A percentile compares a stretch with the other conserved stretches of the same genome.
These are phyloP conservation scores for Tachysurus fulvidraco DNA, from an alignment of 2,113 vertebrate species.

Conservation along the genomic window DNA sequence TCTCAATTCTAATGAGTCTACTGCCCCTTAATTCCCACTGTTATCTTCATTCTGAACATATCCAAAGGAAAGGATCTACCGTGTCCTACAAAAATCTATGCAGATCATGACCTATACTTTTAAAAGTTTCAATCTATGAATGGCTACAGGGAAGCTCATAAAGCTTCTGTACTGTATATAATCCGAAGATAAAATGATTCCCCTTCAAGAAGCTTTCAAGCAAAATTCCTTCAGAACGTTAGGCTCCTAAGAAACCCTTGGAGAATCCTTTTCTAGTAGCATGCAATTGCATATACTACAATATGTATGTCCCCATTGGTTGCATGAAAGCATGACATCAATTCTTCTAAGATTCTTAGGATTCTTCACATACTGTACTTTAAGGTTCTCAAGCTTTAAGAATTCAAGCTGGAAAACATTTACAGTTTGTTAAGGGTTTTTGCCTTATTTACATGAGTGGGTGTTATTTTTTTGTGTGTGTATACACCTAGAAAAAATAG, in stretches of 20 bases:
- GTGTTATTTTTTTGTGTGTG: background rate
- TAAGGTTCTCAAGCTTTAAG: background rate
- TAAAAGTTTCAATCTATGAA: background rate
- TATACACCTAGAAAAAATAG: background rate
- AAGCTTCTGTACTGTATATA: background rate
- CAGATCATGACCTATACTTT: background rate
- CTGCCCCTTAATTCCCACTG: background rate
- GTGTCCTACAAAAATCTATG: background rate
- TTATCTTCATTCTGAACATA: background rate
- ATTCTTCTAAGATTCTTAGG: background rate
- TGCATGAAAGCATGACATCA: background rate
- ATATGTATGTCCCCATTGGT: background rate
- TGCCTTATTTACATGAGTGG: background rate
- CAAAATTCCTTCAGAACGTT: background rate
- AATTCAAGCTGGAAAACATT: background rate
- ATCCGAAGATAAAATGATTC: background rate
- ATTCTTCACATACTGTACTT: background rate
- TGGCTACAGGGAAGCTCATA: background rate
- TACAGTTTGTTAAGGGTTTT: background rate
- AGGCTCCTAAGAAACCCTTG: background rate
- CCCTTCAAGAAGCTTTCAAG: background rate
- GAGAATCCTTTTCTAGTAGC: background rate
- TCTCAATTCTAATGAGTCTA: background rate
- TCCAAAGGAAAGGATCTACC: background rate
- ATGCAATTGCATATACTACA: background rate